These are phyloP conservation scores for Xiphophorus hellerii DNA, from an alignment of 2,113 vertebrate species.

Conservation along the genomic window DNA sequence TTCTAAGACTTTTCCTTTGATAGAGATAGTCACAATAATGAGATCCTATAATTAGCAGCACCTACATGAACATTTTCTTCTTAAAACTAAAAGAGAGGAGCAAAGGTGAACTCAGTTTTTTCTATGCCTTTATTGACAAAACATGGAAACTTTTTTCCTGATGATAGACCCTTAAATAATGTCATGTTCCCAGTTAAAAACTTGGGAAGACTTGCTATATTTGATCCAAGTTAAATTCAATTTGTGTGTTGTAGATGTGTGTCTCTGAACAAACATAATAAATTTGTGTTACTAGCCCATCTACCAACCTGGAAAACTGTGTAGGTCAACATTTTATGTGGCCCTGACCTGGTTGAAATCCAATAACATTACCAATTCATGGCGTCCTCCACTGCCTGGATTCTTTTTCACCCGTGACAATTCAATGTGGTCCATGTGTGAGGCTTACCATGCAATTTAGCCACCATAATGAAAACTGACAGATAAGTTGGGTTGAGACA, in stretches of 20 bases:
- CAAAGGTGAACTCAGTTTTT: not conserved
- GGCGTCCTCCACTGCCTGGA: constrained; percentile 54
- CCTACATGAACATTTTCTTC: not conserved
- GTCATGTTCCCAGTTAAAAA: not conserved
- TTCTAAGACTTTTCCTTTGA: not conserved
- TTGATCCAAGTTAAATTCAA: constrained; percentile 13
- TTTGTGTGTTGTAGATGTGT: constrained; percentile 22
- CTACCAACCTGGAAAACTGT: constrained; percentile 61
- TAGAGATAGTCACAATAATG: not conserved
- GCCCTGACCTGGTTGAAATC: constrained; percentile 73
- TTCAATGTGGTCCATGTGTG: constrained; percentile 57
- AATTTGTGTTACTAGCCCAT: constrained; percentile 40
- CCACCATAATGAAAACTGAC: constrained; percentile 67
- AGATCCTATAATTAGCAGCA: not conserved
- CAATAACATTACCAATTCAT: constrained; percentile 77
- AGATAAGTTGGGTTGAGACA: constrained; percentile 15
- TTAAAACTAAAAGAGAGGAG: not conserved
- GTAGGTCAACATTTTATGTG: constrained; percentile 75
- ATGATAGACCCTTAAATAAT: not conserved
- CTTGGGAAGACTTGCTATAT: not conserved
- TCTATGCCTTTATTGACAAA: not conserved
- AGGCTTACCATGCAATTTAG: constrained; percentile 68
- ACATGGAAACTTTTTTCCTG: too few species aligned
- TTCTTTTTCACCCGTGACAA: constrained; percentile 66
- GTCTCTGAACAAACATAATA: constrained; percentile 52